Base-by-base conservation (phyloP, 2,888 invertebrate species). In the Diplazon laetatorius region DNA sequence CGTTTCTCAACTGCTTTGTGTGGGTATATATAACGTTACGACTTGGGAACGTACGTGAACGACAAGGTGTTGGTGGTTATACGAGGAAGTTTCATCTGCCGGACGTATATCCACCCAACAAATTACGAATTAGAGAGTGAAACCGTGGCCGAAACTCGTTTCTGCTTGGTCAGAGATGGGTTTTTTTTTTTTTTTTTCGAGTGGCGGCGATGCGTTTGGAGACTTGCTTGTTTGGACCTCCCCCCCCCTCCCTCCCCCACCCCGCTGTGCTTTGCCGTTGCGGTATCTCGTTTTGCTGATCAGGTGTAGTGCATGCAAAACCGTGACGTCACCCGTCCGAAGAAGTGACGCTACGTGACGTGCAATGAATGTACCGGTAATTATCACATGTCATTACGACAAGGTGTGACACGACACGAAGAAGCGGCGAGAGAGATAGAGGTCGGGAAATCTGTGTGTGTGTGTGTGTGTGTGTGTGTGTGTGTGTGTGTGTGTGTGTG, bases 311-410 rank as follows among this genome's bases (percentile, higher is more conserved):
- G 35, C 42, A 62, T 44, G 59, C 30, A 63, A 50, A 69, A 68
- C 59, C 25, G 25, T 16, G 46, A 76, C 68, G 44, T 70, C 60
- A 71, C 69, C 48, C 35, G 69, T 71, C 48, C 52, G 65, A 16
- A 74, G 35, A 75, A 81, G 80, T 79, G 76, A 63, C 69, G 74
- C 62, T 73, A 79, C 79, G 75, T 81, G 76, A 81, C 78, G 81
- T 60, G 80, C 81, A 82, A 85, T 85, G 82, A 84, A 85, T 78
- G 80, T 69, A 70, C 55, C 73, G 74, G 73, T 82, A 83, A 85
- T 85, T 76, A 84, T 80, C 76, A 55, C 30, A 62, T 79, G 68
- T 82, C 68, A 82, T 84, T 82, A 83, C 81, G 80, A 76, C 80
- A 77, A 69, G 57, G 73, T 75, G 68, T 59, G 55, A 76, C 65